These are phyloP conservation scores for Phyllotreta striolata DNA, from an alignment of 2,888 invertebrate genomes.

Conservation along the genomic window DNA sequence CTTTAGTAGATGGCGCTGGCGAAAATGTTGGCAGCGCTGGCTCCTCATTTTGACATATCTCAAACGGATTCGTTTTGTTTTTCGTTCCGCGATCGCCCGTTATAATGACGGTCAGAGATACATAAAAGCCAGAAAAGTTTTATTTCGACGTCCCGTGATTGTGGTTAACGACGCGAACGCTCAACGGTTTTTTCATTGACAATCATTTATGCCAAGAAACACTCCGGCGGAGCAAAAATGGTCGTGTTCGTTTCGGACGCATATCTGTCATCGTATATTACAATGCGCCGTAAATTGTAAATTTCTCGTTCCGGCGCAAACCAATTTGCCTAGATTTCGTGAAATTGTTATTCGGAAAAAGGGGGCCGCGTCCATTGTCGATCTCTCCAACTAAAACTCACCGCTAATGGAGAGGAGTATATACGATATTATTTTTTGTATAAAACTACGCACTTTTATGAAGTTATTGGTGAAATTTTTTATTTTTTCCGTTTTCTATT, in stretches of 20 bases:
- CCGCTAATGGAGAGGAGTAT: no score
- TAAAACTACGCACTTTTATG: no score
- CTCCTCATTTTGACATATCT: no score
- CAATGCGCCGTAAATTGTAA: slow-evolving; percentile 20
- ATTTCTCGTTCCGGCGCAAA: slow-evolving; percentile 11
- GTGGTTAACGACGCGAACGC: slow-evolving; percentile 35
- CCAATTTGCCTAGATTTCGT: slow-evolving; percentile 13
- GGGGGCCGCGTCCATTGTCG: no score
- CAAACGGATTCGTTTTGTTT: no score
- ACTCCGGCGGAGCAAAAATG: slow-evolving; percentile 25
- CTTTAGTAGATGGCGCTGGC: no score
- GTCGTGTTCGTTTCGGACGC: slow-evolving; percentile 11
- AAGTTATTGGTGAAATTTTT: no score
- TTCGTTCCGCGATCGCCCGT: slow-evolving; percentile 6
- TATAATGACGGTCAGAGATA: slow-evolving; percentile 28
- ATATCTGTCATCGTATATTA: slow-evolving; percentile 22
- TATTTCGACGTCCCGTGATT: slow-evolving; percentile 30
- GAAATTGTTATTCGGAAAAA: slow-evolving; percentile 2
- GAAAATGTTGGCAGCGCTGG: no score
- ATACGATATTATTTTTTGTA: no score
- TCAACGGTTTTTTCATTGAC: slow-evolving; percentile 26
- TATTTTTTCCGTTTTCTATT: no score
- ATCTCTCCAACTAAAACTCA: no score
- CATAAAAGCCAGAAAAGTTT: slow-evolving; percentile 31
- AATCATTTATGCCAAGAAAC: slow-evolving; percentile 32